These are phyloP conservation scores for Nannoperca australis DNA, from an alignment of 2,797 vertebrate species.

Conservation along the genomic window DNA sequence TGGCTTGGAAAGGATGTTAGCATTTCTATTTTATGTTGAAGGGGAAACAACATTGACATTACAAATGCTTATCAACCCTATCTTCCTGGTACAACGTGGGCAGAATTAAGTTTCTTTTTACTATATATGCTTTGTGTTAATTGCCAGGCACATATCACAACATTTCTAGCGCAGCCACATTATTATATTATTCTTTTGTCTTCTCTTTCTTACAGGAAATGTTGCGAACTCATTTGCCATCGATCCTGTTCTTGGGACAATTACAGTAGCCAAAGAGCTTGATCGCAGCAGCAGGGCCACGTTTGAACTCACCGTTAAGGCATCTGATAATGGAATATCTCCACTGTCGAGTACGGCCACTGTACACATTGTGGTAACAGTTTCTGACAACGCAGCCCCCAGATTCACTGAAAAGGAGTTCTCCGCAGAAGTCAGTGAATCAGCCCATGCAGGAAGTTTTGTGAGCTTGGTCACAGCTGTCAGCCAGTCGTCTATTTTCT, in stretches of 20 bases:
- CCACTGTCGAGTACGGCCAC: slow-evolving; percentile 89
- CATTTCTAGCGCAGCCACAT: slow-evolving; percentile 8
- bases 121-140: slow-evolving; percentile 1
- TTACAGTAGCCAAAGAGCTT: slow-evolving; percentile 93
- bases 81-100: neutral
- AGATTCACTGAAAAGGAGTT: slow-evolving; percentile 93
- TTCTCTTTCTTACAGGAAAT: slow-evolving; percentile 88
- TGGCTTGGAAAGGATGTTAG: slow-evolving; percentile 53
- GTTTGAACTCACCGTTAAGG: slow-evolving; percentile 93
- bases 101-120: neutral
- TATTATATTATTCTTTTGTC: slow-evolving; percentile 27
- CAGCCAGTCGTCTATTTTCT: slow-evolving; percentile 95
- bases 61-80: slow-evolving; percentile 16
- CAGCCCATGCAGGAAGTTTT: slow-evolving; percentile 87
- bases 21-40: slow-evolving; percentile 35
- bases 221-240: slow-evolving; percentile 94
- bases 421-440: slow-evolving; percentile 93
- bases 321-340: slow-evolving; percentile 90
- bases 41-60: neutral
- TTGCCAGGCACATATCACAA: slow-evolving; percentile 14
- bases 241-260: slow-evolving; percentile 92
- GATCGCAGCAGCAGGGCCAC: slow-evolving; percentile 90
- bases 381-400: slow-evolving; percentile 95
- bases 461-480: slow-evolving; percentile 90
- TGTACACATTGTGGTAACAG: slow-evolving; percentile 89